Conservation (phyloP, 2,797 vertebrate species). For the Enteromius paludinosus region DNA sequence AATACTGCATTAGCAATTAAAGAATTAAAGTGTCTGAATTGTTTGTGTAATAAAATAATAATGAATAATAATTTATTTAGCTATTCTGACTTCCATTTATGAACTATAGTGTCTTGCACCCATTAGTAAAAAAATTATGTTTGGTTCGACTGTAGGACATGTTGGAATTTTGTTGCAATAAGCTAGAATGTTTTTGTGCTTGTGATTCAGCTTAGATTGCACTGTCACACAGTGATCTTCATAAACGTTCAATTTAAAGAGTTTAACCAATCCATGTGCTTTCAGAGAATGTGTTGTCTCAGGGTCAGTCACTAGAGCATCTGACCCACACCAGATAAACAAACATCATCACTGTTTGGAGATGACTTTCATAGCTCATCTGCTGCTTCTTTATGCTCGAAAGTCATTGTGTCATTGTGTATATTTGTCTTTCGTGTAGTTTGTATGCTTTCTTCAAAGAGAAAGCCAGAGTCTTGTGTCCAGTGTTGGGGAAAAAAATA, state of each 20-base stretch:
- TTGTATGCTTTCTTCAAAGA: not conserved
- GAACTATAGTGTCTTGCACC: too few species aligned
- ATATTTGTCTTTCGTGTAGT: not conserved
- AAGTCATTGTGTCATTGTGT: not conserved
- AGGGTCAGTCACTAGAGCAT: constrained; percentile 25
- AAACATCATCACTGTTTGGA: not conserved
- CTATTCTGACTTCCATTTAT: too few species aligned
- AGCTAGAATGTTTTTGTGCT: not conserved
- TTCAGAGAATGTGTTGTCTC: constrained; percentile 22
- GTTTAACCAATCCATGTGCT: constrained; percentile 13
- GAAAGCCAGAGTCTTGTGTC: too few species aligned
- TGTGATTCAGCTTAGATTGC: not conserved
- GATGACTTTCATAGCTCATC: not conserved
- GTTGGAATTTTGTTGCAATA: not conserved
- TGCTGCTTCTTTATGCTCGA: not conserved
- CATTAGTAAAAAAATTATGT: not conserved
- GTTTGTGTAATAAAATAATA: too few species aligned
- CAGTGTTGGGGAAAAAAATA: too few species aligned
- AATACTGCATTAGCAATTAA: too few species aligned
- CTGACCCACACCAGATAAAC: constrained; percentile 36
- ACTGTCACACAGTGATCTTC: not conserved
- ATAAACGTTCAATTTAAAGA: not conserved
- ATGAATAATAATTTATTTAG: too few species aligned
- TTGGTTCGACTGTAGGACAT: not conserved
- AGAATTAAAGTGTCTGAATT: too few species aligned